Evolutionary conservation across 92 coral and sea anemone species (phyloP).

Genomic region (Epizoanthus scotinus): DNA sequence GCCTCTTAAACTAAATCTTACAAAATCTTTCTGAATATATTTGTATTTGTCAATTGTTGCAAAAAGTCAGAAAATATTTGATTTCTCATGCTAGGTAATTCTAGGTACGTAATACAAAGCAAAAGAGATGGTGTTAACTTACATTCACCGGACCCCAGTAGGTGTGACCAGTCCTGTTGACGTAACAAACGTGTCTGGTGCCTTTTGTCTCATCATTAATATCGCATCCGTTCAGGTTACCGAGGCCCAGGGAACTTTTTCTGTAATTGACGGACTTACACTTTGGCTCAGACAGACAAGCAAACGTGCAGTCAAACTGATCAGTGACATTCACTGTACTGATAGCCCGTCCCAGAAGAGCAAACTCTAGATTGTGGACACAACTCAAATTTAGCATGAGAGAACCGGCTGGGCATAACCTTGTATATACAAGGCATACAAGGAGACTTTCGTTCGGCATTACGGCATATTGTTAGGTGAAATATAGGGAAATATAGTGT

Average conservation of each 20-base stretch:
- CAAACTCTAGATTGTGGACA: background rate
- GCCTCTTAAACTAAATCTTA: too few relatives aligned
- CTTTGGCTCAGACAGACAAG: slow-evolving; percentile 1
- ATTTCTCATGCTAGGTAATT: too few relatives aligned
- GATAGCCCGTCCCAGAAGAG: slow-evolving; percentile 2
- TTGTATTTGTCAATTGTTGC: too few relatives aligned
- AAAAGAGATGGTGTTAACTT: background rate
- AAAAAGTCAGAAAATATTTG: too few relatives aligned
- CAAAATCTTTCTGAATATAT: too few relatives aligned
- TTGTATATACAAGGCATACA: background rate
- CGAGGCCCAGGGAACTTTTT: background rate
- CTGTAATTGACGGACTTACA: slow-evolving; percentile 23
- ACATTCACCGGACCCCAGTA: slow-evolving; percentile 19
- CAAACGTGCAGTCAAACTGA: slow-evolving; percentile 2
- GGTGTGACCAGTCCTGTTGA: background rate
- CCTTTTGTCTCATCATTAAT: slow-evolving; percentile 10
- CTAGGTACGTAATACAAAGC: too few relatives aligned
- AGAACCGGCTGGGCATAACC: background rate
- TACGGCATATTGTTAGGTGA: background rate
- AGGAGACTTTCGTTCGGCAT: background rate
- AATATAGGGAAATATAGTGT: too few relatives aligned
- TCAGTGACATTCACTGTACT: background rate
- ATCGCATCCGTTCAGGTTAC: background rate
- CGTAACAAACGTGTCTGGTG: slow-evolving; percentile 1
- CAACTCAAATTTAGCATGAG: background rate